A percentile compares a stretch with the other conserved stretches of the same genome.
These are phyloP conservation scores for Ectemnius lituratus DNA, from an alignment of 2,888 invertebrate genomes.

Conservation along the genomic window DNA sequence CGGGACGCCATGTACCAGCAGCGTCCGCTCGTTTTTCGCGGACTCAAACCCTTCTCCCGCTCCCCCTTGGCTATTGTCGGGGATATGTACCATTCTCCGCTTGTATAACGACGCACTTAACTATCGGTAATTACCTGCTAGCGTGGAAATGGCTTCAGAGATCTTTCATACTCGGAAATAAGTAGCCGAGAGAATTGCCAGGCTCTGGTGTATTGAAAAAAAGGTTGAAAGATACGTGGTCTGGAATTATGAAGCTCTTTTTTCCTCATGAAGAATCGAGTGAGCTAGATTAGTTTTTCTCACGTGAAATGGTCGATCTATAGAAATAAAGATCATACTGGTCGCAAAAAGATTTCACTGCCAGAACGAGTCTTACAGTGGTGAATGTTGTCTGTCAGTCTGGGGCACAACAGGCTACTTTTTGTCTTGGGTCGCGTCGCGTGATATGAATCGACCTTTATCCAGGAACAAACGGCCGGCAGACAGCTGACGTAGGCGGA, in stretches of 20 bases:
- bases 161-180: no score
- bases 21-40: slow-evolving; percentile 10
- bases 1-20: neutral
- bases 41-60: neutral
- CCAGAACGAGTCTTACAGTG: no score
- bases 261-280: no score
- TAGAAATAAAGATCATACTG: neutral
- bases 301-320: slow-evolving; percentile 39
- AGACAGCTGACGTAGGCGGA: slow-evolving; percentile 61
- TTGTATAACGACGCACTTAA: slow-evolving; percentile 4
- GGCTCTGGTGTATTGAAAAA: no score
- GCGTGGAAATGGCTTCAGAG: neutral
- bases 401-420: slow-evolving; percentile 57
- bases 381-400: slow-evolving; percentile 18
- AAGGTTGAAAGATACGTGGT: no score
- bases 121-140: neutral
- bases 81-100: neutral
- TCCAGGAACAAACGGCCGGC: slow-evolving; percentile 50
- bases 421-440: no score
- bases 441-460: slow-evolving; percentile 25
- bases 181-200: no score
- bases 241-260: no score
- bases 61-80: neutral
- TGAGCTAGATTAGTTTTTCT: slow-evolving; percentile 23
- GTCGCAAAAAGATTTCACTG: neutral